A percentile compares a stretch with the other conserved stretches of the same genome.
Conservation (phyloP, 2,797 vertebrate species). For the Acrocephalus scirpaceus region DNA sequence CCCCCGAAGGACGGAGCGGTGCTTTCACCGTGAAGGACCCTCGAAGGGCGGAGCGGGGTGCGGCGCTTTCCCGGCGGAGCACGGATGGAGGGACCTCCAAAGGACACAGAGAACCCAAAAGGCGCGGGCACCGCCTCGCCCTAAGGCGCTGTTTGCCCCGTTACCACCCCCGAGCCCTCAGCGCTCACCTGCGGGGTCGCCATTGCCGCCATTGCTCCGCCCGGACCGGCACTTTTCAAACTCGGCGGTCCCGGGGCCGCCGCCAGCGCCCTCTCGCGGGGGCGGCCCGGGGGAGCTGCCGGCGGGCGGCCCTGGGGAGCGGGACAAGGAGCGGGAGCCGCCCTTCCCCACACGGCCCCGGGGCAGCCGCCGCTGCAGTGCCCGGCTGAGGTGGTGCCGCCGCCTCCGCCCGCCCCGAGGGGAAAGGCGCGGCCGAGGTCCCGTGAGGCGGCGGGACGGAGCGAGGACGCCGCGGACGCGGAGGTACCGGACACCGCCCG, state of each 20-base stretch:
- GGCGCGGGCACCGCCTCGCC: neutral
- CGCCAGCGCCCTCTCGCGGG: constrained; percentile 58
- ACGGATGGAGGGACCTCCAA: neutral
- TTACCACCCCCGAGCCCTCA: neutral
- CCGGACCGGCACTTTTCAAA: constrained; percentile 54
- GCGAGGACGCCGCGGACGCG: neutral
- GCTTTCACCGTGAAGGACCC: neutral
- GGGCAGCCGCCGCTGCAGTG: neutral
- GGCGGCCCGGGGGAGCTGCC: neutral
- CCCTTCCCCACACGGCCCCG: neutral
- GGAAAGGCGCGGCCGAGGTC: neutral
- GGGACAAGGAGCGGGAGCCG: neutral
- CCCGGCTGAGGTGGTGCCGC: neutral
- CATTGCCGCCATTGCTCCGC: constrained; percentile 49
- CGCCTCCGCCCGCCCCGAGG: neutral
- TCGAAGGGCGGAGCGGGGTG: neutral
- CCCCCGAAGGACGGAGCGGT: neutral
- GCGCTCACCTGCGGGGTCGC: constrained; percentile 52
- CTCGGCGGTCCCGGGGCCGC: constrained; percentile 16
- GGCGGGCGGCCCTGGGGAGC: neutral
- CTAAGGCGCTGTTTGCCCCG: neutral
- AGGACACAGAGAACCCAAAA: neutral
- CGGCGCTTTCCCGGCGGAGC: neutral
- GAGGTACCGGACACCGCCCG: neutral
- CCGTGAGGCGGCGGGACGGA: neutral